Base-by-base conservation (phyloP, 2,888 invertebrate genomes). In the Aromia moschata region DNA sequence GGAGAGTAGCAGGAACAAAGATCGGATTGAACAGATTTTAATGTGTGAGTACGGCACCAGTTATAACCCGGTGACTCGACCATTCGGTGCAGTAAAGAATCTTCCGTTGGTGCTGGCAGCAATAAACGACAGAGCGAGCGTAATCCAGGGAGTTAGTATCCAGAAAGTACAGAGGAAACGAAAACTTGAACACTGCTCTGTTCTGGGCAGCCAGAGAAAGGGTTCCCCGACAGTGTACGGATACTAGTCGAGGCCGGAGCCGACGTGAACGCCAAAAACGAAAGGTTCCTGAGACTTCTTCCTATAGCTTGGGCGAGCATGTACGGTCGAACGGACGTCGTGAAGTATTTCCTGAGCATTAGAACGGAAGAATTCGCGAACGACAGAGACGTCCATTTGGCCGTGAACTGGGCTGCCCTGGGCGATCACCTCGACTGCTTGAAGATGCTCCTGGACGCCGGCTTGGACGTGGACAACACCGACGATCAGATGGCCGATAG, bases 271-370 rank as follows among this genome's bases (percentile, higher is more conserved):
- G 3, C 11, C 10, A 49, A 9, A 3, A 43, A 43, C 14, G 30
- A 16, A 1, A 56, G 14, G 17, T 12, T 16, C 1, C 15, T 49
- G 20, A 20, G 16, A 7, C 7, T 49, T 7, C 10, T 49, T 14
- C 56, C 56, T 1, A 49, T 56, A 12, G 41, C 43, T 0, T 49
- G 56, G 49, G 56, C 56, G 9, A 15, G 49, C 5, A 30, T 56
- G 33, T 33, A 56, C 9, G 36, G 43, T 3, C 36, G 18, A 16
- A 11, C 38, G 2, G 41, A 40, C 1, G 49, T 49, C 4, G 49
- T 49, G 1, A 12, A 37, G 11, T 15, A 43, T 5, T 25, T 56
- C 12, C 36, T 56, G 9, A 36, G 25, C 10, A 31, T 17, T 9
- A 52, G 41, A 11, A n/a, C 52, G 9, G 12, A 30, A 7, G 31